These are phyloP conservation scores for Colinus virginianus DNA, from an alignment of 2,113 vertebrate genomes.

Conservation along the genomic window DNA sequence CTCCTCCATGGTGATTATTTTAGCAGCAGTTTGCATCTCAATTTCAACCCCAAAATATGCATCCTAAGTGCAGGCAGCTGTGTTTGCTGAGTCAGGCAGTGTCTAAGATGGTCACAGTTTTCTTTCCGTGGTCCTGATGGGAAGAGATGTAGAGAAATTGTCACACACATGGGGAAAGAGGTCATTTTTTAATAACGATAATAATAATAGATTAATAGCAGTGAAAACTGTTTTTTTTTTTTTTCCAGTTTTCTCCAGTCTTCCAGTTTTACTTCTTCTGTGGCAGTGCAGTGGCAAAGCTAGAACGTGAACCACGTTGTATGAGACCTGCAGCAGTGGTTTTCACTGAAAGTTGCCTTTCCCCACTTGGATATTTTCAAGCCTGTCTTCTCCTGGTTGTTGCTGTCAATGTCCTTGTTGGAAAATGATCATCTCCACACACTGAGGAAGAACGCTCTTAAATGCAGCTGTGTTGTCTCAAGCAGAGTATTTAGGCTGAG, in stretches of 20 bases:
- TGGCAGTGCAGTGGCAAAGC: neutral
- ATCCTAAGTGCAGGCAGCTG: constrained; percentile 15
- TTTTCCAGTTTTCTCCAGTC: neutral
- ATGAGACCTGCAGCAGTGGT: neutral
- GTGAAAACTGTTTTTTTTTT: neutral
- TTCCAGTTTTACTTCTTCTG: neutral
- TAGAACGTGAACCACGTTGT: neutral
- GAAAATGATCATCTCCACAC: neutral
- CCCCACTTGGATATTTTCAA: neutral
- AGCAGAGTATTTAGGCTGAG: neutral
- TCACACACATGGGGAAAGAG: accelerated
- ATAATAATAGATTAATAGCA: neutral
- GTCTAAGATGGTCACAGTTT: neutral
- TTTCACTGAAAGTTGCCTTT: neutral
- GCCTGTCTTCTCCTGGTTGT: neutral
- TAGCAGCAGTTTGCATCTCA: constrained; percentile 13
- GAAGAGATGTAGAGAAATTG: neutral
- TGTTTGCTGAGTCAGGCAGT: neutral
- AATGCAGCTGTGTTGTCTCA: neutral
- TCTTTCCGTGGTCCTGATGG: neutral
- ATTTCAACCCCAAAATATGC: neutral
- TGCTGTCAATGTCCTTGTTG: neutral
- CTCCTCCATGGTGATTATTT: neutral
- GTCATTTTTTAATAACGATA: neutral
- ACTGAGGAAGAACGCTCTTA: neutral